phyloP scores from a whole-genome alignment of 2,888 invertebrate genomes.

The Nephrotoma guestfalica region DNA sequence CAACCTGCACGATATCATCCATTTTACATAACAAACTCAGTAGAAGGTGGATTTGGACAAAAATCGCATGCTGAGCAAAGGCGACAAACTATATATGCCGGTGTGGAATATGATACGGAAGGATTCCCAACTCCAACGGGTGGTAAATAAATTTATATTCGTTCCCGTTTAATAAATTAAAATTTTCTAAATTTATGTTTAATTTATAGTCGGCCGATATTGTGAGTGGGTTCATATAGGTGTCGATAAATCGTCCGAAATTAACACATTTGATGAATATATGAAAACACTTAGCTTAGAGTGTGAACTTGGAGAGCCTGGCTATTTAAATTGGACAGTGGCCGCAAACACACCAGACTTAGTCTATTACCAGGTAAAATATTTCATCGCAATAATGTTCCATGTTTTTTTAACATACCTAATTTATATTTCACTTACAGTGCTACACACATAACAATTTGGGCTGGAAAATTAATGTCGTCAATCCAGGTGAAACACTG shows the following conservation, averaged over 20 bases:
- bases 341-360: conserved; percentile 67
- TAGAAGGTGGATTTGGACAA: conserved; percentile 75
- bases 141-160: conserved; percentile 31
- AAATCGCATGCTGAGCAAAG: conserved; percentile 53
- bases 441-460: conserved; percentile 85
- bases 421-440: conserved; percentile 38
- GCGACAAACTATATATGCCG: conserved; percentile 64
- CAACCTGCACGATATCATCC: conserved; percentile 82
- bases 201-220: conserved; percentile 53
- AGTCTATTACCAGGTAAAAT: conserved; percentile 72
- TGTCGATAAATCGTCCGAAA: conserved; percentile 54
- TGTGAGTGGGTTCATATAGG: conserved; percentile 78
- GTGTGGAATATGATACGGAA: conserved; percentile 58
- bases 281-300: conserved; percentile 58
- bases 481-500: conserved; percentile 45
- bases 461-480: conserved; percentile 86
- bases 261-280: conserved; percentile 63
- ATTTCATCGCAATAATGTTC: not conserved
- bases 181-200: not conserved
- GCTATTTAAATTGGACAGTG: conserved; percentile 71
- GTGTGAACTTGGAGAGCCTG: conserved; percentile 64
- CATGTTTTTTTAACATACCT: not conserved
- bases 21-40: conserved; percentile 76
- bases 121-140: conserved; percentile 70
- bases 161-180: not conserved